Percentiles rank a stretch among this genome's conserved stretches.
These are phyloP conservation scores for Myxocyprinus asiaticus DNA, from an alignment of 2,113 vertebrate genomes.

Conservation along the genomic window DNA sequence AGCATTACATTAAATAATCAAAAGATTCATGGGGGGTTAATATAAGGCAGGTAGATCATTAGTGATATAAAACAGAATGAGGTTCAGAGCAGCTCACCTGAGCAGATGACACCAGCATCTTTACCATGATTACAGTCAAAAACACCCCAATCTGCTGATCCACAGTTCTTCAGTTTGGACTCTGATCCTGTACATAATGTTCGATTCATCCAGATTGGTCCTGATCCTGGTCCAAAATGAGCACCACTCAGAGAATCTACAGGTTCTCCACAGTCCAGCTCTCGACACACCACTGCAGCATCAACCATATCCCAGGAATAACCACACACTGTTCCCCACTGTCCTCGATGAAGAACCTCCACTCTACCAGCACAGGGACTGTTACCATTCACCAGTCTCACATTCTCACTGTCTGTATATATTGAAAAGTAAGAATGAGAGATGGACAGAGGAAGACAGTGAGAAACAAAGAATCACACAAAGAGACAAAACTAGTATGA, in stretches of 20 bases:
- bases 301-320: fast-evolving
- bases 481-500: too few relatives aligned
- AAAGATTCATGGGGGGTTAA: too few relatives aligned
- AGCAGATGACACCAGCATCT: not conserved
- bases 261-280: not conserved
- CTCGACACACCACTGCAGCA: constrained; percentile 28
- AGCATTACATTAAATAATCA: too few relatives aligned
- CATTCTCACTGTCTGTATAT: not conserved
- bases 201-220: not conserved
- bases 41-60: not conserved
- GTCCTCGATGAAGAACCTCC: not conserved
- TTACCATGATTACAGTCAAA: fast-evolving
- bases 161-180: constrained; percentile 34
- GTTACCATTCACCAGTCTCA: not conserved
- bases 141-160: constrained; percentile 41
- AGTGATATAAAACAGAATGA: not conserved
- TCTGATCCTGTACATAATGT: not conserved
- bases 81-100: not conserved
- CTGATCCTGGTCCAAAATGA: not conserved
- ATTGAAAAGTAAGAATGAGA: too few relatives aligned
- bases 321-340: constrained; percentile 9
- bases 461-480: too few relatives aligned
- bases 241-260: constrained; percentile 5
- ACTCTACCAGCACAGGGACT: not conserved
- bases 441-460: too few relatives aligned